phyloP scores from a whole-genome alignment of 1,140 invertebrate species.

The Brachionus rubens region DNA sequence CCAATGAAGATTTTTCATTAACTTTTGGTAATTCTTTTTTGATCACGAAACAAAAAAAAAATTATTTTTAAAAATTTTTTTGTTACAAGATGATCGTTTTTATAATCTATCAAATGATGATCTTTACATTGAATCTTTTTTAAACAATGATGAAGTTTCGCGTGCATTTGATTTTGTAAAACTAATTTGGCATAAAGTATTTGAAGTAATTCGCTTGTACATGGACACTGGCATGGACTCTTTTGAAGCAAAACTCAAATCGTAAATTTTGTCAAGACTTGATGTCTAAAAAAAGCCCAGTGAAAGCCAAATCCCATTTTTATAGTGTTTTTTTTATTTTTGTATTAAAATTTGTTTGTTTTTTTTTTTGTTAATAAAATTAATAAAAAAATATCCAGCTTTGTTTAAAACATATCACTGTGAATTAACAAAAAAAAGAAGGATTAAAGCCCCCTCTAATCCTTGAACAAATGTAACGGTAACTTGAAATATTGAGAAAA shows the following conservation, averaged over 20 bases:
- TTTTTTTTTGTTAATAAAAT: no score
- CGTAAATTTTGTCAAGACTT: background rate
- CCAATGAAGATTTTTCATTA: background rate
- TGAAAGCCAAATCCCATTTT: background rate
- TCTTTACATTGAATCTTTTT: slow-evolving; percentile 11
- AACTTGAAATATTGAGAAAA: slow-evolving; percentile 14
- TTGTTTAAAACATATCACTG: no score
- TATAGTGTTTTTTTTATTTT: no score
- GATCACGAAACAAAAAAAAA: background rate
- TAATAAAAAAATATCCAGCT: no score
- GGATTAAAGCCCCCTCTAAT: background rate
- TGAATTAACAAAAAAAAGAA: background rate
- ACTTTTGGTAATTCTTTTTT: background rate
- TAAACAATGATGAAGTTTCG: slow-evolving; percentile 11
- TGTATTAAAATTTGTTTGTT: no score
- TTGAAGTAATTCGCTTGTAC: slow-evolving; percentile 17
- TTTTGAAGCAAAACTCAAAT: background rate
- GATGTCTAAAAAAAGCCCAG: background rate
- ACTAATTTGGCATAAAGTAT: slow-evolving; percentile 25
- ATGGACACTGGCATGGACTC: slow-evolving; percentile 38
- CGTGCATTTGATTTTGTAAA: slow-evolving; percentile 16
- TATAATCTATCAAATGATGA: background rate
- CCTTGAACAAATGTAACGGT: slow-evolving; percentile 23
- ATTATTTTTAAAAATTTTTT: background rate
- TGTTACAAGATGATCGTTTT: background rate